These are phyloP conservation scores for Bos indicus DNA, from an alignment of 2,113 vertebrate species.

Conservation along the genomic window DNA sequence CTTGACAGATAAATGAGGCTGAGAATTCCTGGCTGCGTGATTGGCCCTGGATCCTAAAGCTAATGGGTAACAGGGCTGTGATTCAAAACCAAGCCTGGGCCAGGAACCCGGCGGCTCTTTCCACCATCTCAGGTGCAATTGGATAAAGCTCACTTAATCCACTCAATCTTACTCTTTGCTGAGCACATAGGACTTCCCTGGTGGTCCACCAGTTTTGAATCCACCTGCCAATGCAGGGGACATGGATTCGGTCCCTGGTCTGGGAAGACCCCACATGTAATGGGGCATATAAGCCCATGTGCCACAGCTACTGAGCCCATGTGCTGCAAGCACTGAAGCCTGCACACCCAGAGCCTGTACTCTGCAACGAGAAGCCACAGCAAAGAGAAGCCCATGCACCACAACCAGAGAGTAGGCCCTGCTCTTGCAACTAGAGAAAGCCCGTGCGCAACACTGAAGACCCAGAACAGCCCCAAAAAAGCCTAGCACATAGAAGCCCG, in stretches of 20 bases:
- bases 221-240: background rate
- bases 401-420: background rate
- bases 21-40: background rate
- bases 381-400: background rate
- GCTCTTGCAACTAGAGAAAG: background rate
- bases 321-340: background rate
- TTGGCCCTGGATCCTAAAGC: background rate
- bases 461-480: background rate
- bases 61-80: background rate
- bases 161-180: background rate
- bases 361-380: background rate
- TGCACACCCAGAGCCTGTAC: background rate
- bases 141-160: background rate
- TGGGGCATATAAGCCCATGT: background rate
- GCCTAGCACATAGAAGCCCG: background rate
- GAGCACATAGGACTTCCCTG: background rate
- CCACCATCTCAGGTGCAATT: background rate
- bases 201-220: background rate
- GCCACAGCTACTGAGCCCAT: background rate
- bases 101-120: background rate
- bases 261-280: background rate
- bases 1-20: background rate
- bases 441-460: accelerated
- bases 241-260: background rate
- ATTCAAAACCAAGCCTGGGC: background rate